Evolutionary conservation across 2,797 vertebrate species (phyloP).

Genomic region (Catamblyrhynchus diadema): DNA sequence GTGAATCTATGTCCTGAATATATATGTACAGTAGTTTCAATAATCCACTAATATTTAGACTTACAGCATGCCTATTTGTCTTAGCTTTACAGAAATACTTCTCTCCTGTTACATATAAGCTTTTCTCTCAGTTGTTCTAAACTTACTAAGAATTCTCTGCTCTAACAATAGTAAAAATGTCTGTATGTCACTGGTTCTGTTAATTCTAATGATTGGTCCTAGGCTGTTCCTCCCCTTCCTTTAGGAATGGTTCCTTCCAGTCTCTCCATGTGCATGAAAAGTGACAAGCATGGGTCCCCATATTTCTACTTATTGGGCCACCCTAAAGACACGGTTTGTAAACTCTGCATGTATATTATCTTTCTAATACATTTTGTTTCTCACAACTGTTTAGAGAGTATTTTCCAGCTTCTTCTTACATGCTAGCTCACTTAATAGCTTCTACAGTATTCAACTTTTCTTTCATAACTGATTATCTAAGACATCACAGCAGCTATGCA

Average conservation of each 20-base stretch:
- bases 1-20: conserved; percentile 38
- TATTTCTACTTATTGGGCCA: conserved; percentile 99
- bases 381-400: conserved; percentile 61
- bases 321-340: conserved; percentile 99
- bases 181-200: conserved; percentile 89
- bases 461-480: not conserved
- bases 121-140: conserved; percentile 77
- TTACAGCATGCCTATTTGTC: conserved; percentile 74
- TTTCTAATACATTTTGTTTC: conserved; percentile 77
- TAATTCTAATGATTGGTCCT: conserved; percentile 99
- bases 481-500: not conserved
- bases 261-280: conserved; percentile 99
- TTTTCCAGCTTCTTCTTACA: conserved; percentile 51
- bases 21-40: conserved; percentile 16
- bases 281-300: conserved; percentile 99
- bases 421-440: conserved; percentile 40
- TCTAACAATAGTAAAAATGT: conserved; percentile 88
- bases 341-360: conserved; percentile 89
- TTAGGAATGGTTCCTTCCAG: conserved; percentile 99
- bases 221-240: conserved; percentile 99
- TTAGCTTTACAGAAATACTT: conserved; percentile 70
- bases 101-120: conserved; percentile 69
- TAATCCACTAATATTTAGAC: conserved; percentile 75
- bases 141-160: conserved; percentile 81
- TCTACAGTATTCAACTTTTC: not conserved